Evolutionary conservation across 1,140 invertebrate species (phyloP).

Genomic region (Drosophila pectinifera): DNA sequence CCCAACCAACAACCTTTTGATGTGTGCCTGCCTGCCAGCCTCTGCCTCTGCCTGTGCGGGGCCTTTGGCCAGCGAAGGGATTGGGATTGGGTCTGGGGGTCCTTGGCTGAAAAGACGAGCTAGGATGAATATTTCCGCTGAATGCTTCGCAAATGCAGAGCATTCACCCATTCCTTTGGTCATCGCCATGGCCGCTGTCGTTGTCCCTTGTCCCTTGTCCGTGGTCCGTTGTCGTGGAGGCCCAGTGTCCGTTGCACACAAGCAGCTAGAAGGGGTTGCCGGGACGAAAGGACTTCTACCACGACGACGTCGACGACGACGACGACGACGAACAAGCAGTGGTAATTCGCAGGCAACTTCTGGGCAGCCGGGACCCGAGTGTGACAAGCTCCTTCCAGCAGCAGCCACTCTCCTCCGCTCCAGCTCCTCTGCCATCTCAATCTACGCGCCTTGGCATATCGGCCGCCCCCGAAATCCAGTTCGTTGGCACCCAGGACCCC

Average conservation of each 20-base stretch:
- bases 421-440: slow-evolving; percentile 33
- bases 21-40: slow-evolving; percentile 39
- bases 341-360: slow-evolving; percentile 78
- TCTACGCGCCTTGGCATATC: slow-evolving; percentile 69
- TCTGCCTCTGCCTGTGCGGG: slow-evolving; percentile 25
- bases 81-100: slow-evolving; percentile 23
- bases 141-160: slow-evolving; percentile 80
- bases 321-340: slow-evolving; percentile 62
- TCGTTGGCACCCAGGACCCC: slow-evolving; percentile 54
- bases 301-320: slow-evolving; percentile 25
- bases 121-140: slow-evolving; percentile 80
- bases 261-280: slow-evolving; percentile 7
- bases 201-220: slow-evolving; percentile 25
- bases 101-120: slow-evolving; percentile 72
- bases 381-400: slow-evolving; percentile 52
- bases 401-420: slow-evolving; percentile 33
- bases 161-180: slow-evolving; percentile 81
- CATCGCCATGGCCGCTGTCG: slow-evolving; percentile 61
- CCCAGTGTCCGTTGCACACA: slow-evolving; percentile 25
- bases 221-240: slow-evolving; percentile 30
- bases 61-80: slow-evolving; percentile 2
- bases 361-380: slow-evolving; percentile 51
- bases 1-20: slow-evolving; percentile 71
- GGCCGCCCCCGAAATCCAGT: slow-evolving; percentile 68
- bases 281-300: slow-evolving; percentile 20